phyloP scores from a whole-genome alignment of 2,888 invertebrate species.

The Ennomos erosarius region DNA sequence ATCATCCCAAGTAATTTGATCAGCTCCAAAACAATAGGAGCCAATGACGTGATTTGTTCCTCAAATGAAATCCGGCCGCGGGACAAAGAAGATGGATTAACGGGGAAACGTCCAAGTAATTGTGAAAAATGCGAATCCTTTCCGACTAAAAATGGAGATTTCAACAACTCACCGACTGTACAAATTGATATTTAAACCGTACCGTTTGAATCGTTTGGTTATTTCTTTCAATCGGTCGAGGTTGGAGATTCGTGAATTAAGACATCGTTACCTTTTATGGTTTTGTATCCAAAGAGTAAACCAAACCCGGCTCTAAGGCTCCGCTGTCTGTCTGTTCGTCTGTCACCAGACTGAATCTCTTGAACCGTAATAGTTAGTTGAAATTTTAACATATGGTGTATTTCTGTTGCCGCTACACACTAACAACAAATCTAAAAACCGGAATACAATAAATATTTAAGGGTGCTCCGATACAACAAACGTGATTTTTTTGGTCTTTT shows the following conservation, averaged over 20 bases:
- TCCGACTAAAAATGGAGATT: constrained; percentile 66
- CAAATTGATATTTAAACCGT: constrained; percentile 42
- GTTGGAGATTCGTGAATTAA: not conserved
- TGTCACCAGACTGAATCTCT: no score
- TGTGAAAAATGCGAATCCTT: constrained; percentile 80
- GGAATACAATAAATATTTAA: no score
- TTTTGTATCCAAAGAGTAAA: no score
- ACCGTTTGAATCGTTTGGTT: constrained; percentile 34
- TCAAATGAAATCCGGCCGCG: constrained; percentile 73
- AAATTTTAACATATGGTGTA: no score
- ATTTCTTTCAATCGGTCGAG: constrained; percentile 37
- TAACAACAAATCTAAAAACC: no score
- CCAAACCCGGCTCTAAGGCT: no score
- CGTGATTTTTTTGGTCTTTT: no score
- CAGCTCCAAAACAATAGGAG: constrained; percentile 60
- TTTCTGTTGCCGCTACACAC: no score
- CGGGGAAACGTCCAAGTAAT: constrained; percentile 79
- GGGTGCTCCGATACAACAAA: no score
- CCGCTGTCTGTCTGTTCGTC: no score
- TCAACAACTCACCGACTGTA: constrained; percentile 40
- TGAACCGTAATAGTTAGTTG: no score
- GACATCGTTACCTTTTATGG: no score
- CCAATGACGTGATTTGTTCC: constrained; percentile 69
- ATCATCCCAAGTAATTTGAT: constrained; percentile 48
- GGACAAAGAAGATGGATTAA: constrained; percentile 81